Percentiles rank a stretch among this genome's conserved stretches.
Evolutionary conservation across 2,888 invertebrate genomes (phyloP).

Genomic region (Pantelozetes paolii): DNA sequence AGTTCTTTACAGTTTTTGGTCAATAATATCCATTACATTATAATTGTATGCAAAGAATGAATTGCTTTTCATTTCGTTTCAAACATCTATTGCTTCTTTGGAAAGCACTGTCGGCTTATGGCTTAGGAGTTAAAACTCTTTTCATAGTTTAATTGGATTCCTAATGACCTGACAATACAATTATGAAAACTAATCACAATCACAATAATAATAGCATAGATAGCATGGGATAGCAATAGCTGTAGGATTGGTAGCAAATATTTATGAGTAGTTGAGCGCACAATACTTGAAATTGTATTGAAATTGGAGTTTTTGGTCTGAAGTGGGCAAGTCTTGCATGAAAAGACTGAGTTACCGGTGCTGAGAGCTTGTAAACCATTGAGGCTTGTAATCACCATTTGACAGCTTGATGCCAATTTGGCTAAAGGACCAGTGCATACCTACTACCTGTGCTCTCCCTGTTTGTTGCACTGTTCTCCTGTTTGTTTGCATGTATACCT

Average conservation of each 20-base stretch:
- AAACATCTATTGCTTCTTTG: background rate
- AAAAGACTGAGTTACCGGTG: conserved; percentile 29
- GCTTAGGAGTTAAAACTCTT: conserved; percentile 19
- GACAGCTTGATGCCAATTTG: conserved; percentile 29
- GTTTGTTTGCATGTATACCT: conserved; percentile 13
- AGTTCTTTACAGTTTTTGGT: background rate
- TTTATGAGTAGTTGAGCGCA: conserved; percentile 1
- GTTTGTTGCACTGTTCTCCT: background rate
- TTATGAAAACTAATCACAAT: conserved; percentile 21
- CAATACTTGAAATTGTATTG: conserved; percentile 19
- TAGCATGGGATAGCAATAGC: background rate
- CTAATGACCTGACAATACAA: conserved; percentile 31
- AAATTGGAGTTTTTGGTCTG: background rate
- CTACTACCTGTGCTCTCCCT: conserved; percentile 16
- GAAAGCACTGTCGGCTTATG: conserved; percentile 16
- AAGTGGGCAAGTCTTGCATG: conserved; percentile 27
- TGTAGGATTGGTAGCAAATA: conserved; percentile 21
- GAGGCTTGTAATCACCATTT: conserved; percentile 35
- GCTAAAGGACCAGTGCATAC: background rate
- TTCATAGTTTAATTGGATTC: conserved; percentile 34
- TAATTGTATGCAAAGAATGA: background rate
- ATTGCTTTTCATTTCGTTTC: background rate
- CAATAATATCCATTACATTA: conserved; percentile 14
- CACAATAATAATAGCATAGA: conserved; percentile 13
- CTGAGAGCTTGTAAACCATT: conserved; percentile 32